These are phyloP conservation scores for Misgurnus mizolepis DNA, from an alignment of 2,113 vertebrate species.

Conservation along the genomic window DNA sequence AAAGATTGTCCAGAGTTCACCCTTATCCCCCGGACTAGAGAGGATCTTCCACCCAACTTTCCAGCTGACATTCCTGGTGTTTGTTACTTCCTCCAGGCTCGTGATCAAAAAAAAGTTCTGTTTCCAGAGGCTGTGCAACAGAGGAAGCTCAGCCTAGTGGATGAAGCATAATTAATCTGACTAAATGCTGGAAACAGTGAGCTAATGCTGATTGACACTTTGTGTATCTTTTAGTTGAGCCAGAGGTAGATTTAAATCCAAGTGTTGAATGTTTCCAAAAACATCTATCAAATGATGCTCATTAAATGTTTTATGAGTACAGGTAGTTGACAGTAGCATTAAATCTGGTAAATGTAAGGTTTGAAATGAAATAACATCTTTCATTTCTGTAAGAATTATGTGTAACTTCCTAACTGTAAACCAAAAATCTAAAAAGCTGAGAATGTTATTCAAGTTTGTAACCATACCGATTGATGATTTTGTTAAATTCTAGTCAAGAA, in stretches of 20 bases:
- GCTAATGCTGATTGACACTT: not conserved
- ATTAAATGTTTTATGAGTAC: conserved; percentile 28
- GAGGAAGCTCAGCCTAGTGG: conserved; percentile 46
- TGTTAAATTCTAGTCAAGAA: not conserved
- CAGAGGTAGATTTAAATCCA: conserved; percentile 41
- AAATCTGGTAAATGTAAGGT: not conserved
- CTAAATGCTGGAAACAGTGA: conserved; percentile 21
- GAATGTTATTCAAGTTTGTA: not conserved
- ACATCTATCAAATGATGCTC: conserved; percentile 16
- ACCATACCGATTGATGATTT: not conserved
- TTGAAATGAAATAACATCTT: not conserved
- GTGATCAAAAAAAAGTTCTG: conserved; percentile 65
- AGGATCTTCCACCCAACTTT: conserved; percentile 95
- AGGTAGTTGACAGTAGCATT: conserved; percentile 26
- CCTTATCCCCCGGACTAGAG: conserved; percentile 90
- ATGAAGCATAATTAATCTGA: not conserved
- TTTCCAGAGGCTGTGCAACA: conserved; percentile 50
- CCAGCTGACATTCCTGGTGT: conserved; percentile 93
- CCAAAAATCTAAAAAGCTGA: conserved; percentile 16
- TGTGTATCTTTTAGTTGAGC: conserved; percentile 37
- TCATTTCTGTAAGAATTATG: not conserved
- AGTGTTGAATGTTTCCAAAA: conserved; percentile 43
- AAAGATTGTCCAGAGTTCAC: conserved; percentile 88
- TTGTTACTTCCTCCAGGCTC: conserved; percentile 94
- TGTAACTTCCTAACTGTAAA: conserved; percentile 6